Evolutionary conservation across 2,888 invertebrate species (phyloP), one percentile per base, ranked within the genome.

Genomic region (Nomada lathburiana): DNA sequence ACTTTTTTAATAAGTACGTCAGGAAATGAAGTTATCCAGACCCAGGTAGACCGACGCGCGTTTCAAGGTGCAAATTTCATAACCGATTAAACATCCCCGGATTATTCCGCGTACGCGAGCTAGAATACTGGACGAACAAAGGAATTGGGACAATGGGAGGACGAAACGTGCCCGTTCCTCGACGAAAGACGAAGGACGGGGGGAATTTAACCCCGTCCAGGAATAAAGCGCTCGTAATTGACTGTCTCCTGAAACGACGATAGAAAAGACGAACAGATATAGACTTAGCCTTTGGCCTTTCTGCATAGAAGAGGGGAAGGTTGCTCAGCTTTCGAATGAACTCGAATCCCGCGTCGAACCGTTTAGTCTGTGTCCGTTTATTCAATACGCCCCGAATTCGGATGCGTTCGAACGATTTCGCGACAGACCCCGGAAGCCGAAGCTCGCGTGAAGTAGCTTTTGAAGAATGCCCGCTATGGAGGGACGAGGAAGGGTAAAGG

Each of bases 1-100:
- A 73, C 60, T 86, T 87, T 87, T 80, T 80, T 85, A 85, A 82
- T 80, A 85, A 85, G 76, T 75, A 62, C 50, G 26, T 10, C 47
- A 20, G 57, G 23, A 78, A 82, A 77, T 67, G 59, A 85, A 77
- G 74, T 72, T 80, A 9, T 20, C 16, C 64, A n/a, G 20, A 26
- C 2, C 18, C 36, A 4, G 23, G 36, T 20, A 10, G 18, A 20
- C 36, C 13, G 20, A 23, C 5, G n/a, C 16, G n/a, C 20, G 20
- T 50, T 53, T 29, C 10, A 29, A 57, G 59, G 50, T 57, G 76
- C 62, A 73, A 55, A 87, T 84, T 82, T 82, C 76, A 84, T 77
- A 78, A 76, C 36, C 80, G 72, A 82, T 85, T 87, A 77, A 84
- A 73, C 80, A 55, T 52, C 47, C 47, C 29, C n/a, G 69, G 62